Evolutionary conservation across 2,888 invertebrate species (phyloP).

Genomic region (Thalpophila matura): DNA sequence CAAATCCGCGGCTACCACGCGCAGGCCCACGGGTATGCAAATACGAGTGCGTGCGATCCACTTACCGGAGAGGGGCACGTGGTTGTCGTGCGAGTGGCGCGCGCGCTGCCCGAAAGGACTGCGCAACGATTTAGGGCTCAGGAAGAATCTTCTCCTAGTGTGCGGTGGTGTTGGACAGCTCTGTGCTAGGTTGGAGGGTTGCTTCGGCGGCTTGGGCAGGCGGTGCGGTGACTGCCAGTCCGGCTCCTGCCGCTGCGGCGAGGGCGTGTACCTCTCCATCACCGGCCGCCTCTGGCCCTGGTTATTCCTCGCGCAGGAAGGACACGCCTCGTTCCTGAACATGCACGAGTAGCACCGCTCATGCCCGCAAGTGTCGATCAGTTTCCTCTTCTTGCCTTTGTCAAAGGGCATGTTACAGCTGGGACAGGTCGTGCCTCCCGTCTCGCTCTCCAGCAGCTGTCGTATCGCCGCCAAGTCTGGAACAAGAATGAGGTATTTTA

Average conservation of each 20-base stretch:
- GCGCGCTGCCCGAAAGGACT: slow-evolving; percentile 93
- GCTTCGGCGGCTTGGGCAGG: slow-evolving; percentile 91
- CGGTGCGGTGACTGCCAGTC: slow-evolving; percentile 90
- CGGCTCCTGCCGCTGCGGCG: slow-evolving; percentile 82
- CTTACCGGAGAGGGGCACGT: slow-evolving; percentile 94
- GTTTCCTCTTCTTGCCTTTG: slow-evolving; percentile 98
- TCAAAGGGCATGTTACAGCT: slow-evolving; percentile 98
- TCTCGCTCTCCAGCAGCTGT: slow-evolving; percentile 94
- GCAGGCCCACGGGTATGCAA: slow-evolving; percentile 59
- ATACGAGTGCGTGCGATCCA: slow-evolving; percentile 62
- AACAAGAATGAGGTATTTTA: slow-evolving; percentile 78
- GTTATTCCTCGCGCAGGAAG: slow-evolving; percentile 93
- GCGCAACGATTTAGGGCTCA: slow-evolving; percentile 95
- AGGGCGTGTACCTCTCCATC: slow-evolving; percentile 86
- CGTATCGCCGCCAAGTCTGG: slow-evolving; percentile 96
- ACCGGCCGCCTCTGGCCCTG: slow-evolving; percentile 81
- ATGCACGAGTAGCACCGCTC: slow-evolving; percentile 98
- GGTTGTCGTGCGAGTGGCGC: slow-evolving; percentile 90
- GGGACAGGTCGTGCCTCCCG: slow-evolving; percentile 93
- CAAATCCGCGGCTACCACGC: slow-evolving; percentile 76
- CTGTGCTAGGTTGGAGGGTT: slow-evolving; percentile 89
- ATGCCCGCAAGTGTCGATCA: slow-evolving; percentile 99
- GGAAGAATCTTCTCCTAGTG: slow-evolving; percentile 94
- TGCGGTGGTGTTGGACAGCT: slow-evolving; percentile 96
- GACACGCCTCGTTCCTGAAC: slow-evolving; percentile 97